Percentiles rank a stretch among this genome's conserved stretches.
Conservation (phyloP, 92 coral and sea anemone species). For the Phenganax stokvisi region DNA sequence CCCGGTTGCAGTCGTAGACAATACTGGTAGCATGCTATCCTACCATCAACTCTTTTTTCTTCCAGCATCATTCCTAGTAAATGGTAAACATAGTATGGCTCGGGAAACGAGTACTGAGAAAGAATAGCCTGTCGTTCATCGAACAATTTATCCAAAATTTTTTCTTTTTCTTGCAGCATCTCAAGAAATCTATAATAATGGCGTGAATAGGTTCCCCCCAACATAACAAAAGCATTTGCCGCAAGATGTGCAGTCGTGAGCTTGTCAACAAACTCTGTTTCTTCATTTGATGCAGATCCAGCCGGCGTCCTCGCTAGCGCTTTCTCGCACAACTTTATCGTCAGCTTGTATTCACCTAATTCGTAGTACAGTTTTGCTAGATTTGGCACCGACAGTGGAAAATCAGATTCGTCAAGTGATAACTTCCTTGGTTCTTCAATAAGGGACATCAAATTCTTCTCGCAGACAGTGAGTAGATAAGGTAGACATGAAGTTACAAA, state of each 20-base stretch:
- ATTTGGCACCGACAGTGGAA: background rate
- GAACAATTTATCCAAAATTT: background rate
- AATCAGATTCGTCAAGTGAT: constrained; percentile 1
- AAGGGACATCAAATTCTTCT: background rate
- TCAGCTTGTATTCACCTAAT: background rate
- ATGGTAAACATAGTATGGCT: background rate
- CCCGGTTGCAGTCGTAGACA: background rate
- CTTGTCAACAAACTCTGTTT: background rate
- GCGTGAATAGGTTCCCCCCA: background rate
- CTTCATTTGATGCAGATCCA: background rate
- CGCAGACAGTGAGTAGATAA: background rate
- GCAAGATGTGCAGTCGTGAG: background rate
- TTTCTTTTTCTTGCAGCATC: background rate
- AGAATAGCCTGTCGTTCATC: background rate
- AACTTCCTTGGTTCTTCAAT: background rate
- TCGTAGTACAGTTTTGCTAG: constrained; percentile 5
- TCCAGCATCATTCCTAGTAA: background rate
- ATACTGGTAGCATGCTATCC: background rate
- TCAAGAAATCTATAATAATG: background rate
- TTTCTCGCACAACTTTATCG: background rate
- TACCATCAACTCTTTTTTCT: background rate
- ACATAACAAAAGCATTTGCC: constrained; percentile 18
- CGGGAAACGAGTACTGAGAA: constrained; percentile 1
- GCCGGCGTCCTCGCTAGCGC: background rate
- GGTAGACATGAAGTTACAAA: background rate